phyloP scores from a whole-genome alignment of 2,888 invertebrate genomes.

The Cacoxenus indagator region DNA sequence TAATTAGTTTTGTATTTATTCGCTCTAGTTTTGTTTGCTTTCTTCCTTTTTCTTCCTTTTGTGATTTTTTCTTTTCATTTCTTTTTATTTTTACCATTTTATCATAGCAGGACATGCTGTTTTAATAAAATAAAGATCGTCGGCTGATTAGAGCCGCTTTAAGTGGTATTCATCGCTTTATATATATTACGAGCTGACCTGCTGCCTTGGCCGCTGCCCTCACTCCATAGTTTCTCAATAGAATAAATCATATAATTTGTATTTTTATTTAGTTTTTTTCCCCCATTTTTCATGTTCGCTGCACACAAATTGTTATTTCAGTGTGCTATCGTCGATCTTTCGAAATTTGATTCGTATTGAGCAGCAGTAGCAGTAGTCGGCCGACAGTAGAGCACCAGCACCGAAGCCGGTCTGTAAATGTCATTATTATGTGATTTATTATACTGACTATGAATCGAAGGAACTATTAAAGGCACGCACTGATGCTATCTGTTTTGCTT shows the following conservation, averaged over 20 bases:
- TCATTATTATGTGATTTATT: conserved; percentile 51
- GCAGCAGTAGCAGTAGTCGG: too few relatives aligned
- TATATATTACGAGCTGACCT: conserved; percentile 22
- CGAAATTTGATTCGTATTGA: not conserved
- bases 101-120: conserved; percentile 11
- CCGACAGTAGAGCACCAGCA: too few relatives aligned
- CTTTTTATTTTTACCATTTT: not conserved
- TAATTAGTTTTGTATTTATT: conserved; percentile 33
- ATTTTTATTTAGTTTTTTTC: not conserved
- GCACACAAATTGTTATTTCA: not conserved
- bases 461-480: not conserved
- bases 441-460: conserved; percentile 24
- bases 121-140: conserved; percentile 54
- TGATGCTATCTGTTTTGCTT: not conserved
- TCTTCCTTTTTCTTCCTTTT: conserved; percentile 1
- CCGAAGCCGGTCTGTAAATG: conserved; percentile 46
- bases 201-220: not conserved
- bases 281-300: not conserved
- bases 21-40: conserved; percentile 23
- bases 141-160: conserved; percentile 28
- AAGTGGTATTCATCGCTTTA: conserved; percentile 55
- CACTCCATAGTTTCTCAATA: not conserved
- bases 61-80: not conserved
- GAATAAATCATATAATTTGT: not conserved
- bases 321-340: not conserved